A percentile compares a stretch with the other conserved stretches of the same genome.
phyloP scores from a whole-genome alignment of 2,888 invertebrate species.

The Itoplectis maculator region DNA sequence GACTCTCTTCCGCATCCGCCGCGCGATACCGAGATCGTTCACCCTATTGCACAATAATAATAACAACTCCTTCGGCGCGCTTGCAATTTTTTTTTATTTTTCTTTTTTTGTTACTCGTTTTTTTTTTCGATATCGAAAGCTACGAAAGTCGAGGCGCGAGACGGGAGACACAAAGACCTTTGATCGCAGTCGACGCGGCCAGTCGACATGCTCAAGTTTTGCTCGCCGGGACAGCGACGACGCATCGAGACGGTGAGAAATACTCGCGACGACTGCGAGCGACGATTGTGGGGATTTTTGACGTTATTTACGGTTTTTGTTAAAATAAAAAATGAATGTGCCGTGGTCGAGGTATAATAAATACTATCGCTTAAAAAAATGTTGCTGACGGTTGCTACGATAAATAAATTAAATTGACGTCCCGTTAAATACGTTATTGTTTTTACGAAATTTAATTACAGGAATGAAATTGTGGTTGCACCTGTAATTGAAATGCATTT shows the following conservation, averaged over 20 bases:
- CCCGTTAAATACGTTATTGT: background rate
- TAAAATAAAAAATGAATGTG: background rate
- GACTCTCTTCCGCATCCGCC: background rate
- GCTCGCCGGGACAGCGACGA: constrained; percentile 87
- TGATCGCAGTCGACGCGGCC: constrained; percentile 44
- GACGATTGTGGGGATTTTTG: background rate
- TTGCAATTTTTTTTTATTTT: constrained; percentile 6
- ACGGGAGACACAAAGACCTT: constrained; percentile 5
- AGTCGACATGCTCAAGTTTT: constrained; percentile 87
- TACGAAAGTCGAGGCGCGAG: too few relatives aligned
- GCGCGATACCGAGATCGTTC: constrained; percentile 5
- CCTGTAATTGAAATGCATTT: background rate
- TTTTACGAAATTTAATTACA: background rate
- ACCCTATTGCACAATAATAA: constrained; percentile 11
- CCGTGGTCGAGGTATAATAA: background rate
- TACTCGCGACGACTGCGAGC: background rate
- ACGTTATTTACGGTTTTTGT: background rate
- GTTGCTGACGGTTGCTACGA: background rate
- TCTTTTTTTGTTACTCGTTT: background rate
- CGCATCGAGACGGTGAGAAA: constrained; percentile 85
- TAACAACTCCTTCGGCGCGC: background rate
- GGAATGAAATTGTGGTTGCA: background rate
- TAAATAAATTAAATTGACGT: background rate
- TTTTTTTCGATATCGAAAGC: background rate
- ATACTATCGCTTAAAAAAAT: too few relatives aligned